These are phyloP conservation scores for Peromyscus polionotus DNA, from an alignment of 2,113 vertebrate species.

Conservation along the genomic window DNA sequence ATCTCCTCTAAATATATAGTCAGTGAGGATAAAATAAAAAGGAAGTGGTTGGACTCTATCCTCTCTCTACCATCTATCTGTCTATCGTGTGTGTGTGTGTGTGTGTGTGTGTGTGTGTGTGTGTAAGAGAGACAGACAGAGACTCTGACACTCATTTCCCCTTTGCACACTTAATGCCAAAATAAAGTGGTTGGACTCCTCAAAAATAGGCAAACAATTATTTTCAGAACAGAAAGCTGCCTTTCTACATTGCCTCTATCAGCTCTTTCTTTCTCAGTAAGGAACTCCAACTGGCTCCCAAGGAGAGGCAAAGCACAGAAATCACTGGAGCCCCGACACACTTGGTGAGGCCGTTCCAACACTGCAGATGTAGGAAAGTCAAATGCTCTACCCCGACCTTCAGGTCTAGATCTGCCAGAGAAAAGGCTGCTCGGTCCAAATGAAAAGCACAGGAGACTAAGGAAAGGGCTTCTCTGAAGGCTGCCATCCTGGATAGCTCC, in stretches of 20 bases:
- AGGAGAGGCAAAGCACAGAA: background rate
- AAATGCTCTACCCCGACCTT: background rate
- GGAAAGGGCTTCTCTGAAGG: background rate
- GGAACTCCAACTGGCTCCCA: background rate
- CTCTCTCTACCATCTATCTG: background rate
- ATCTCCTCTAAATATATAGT: constrained; percentile 2
- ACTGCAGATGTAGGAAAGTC: background rate
- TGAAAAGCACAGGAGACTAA: background rate
- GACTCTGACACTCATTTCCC: background rate
- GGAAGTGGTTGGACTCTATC: background rate
- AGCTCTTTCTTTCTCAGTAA: background rate
- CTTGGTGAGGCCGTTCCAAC: background rate
- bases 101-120: no score
- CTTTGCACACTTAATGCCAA: background rate
- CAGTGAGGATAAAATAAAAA: constrained; percentile 8
- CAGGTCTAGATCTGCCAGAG: background rate
- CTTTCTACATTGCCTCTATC: background rate
- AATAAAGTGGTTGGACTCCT: background rate
- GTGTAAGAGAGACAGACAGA: background rate
- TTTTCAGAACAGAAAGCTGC: constrained; percentile 16
- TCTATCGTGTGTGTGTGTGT: background rate
- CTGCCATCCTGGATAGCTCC: background rate
- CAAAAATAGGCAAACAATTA: background rate
- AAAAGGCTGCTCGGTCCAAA: background rate
- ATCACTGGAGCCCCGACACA: no score